Evolutionary conservation across 1,140 invertebrate species (phyloP), one percentile per base, ranked within the genome.

Genomic region (Branchinecta lynchi): DNA sequence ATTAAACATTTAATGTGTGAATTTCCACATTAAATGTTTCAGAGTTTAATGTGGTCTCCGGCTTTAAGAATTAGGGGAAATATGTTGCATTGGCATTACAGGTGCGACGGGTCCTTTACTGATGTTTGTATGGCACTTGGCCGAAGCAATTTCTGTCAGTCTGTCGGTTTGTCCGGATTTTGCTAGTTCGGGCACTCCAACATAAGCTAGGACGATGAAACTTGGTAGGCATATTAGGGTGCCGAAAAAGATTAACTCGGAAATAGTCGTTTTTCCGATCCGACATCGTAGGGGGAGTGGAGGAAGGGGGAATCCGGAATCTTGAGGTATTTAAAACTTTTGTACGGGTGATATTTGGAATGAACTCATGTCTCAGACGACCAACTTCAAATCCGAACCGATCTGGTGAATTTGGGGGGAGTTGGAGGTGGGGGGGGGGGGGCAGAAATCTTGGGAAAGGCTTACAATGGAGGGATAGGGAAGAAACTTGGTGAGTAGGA

Each of bases 251-350:
- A n/a, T n/a, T n/a, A n/a, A n/a, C n/a, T n/a, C n/a, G n/a, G n/a
- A n/a, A n/a, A n/a, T n/a, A n/a, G 46, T 51, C 46, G 46, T 51
- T 51, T 51, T 51, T n/a, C 46, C 46, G 46, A 51, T 51, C n/a
- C n/a, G 46, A 51, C 46, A 9, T 9, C n/a, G 46, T 9, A n/a
- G 46, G 46, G 46, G 46, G 46, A 51, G 46, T 51, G 46, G 46
- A 51, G 46, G 46, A n/a, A 9, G 9, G 46, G 46, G 9, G 9
- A 51, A 51, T 51, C n/a, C 46, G 46, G 46, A 51, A 51, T 9
- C 9, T 9, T 51, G 46, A 51, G 46, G 46, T 51, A 51, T 51
- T 51, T 51, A 9, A 9, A 51, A 51, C 46, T 51, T 51, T 9
- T 51, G 46, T 9, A n/a, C n/a, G 46, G 46, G 46, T 51, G 46